Conservation (phyloP, 2,888 invertebrate species). For the Schizotus pectinicornis region DNA sequence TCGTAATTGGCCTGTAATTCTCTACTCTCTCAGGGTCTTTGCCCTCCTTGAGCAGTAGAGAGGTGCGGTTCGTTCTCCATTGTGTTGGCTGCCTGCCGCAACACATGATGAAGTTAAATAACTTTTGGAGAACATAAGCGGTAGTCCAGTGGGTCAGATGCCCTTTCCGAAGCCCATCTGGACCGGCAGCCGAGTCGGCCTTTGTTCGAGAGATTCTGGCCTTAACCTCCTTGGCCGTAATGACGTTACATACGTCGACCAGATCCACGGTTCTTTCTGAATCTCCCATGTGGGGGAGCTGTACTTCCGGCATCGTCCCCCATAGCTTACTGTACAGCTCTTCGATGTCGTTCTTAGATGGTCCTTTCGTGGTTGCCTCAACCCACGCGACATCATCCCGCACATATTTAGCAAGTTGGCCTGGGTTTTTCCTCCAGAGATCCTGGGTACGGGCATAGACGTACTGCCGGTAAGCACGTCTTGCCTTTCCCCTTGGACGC, state of each 20-base stretch:
- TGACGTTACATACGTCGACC: constrained; percentile 17
- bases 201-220: constrained; percentile 32
- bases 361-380: constrained; percentile 5
- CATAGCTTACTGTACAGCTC: constrained; percentile 41
- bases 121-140: constrained; percentile 19
- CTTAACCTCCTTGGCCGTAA: constrained; percentile 27
- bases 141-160: constrained; percentile 26
- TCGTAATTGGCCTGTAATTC: constrained; percentile 49
- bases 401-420: constrained; percentile 41
- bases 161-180: constrained; percentile 34
- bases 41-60: constrained; percentile 46
- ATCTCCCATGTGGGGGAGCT: constrained; percentile 28
- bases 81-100: constrained; percentile 35
- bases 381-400: constrained; percentile 35
- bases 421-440: constrained; percentile 43
- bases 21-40: constrained; percentile 39
- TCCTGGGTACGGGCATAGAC: constrained; percentile 46
- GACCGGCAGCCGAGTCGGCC: constrained; percentile 35
- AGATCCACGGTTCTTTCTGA: constrained; percentile 2
- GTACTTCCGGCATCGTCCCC: constrained; percentile 35
- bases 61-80: constrained; percentile 48
- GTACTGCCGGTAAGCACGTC: constrained; percentile 33
- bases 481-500: no score
- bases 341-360: constrained; percentile 20
- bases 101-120: constrained; percentile 32